phyloP scores from a whole-genome alignment of 2,888 invertebrate species.

The Vannuccia rotundouncinata region DNA sequence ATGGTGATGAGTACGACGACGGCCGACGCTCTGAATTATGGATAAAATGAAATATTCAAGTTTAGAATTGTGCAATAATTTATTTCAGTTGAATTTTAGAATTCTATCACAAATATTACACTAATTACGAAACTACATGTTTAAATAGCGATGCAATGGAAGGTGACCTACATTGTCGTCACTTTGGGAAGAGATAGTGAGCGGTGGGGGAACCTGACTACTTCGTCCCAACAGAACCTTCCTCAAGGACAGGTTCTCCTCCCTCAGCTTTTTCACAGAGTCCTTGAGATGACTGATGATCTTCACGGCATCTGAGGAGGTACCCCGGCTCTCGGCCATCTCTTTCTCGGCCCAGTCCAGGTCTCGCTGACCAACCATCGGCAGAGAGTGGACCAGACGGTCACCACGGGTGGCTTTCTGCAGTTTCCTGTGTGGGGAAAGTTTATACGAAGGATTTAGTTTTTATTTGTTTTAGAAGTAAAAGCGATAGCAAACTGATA shows the following conservation, averaged over 20 bases:
- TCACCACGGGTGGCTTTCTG: neutral
- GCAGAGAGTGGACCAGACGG: neutral
- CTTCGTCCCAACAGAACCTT: conserved; percentile 31
- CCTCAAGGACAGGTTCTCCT: conserved; percentile 28
- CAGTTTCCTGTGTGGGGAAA: neutral
- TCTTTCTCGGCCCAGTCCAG: neutral
- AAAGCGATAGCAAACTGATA: too few species aligned
- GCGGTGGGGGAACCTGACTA: neutral
- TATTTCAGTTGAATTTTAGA: too few species aligned
- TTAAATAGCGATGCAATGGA: too few species aligned
- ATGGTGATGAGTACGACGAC: too few species aligned
- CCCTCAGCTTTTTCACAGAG: neutral
- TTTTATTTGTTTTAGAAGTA: too few species aligned
- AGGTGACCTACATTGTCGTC: neutral
- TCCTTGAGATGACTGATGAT: neutral
- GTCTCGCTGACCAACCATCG: neutral
- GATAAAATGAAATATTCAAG: too few species aligned
- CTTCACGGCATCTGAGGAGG: neutral
- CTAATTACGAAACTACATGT: too few species aligned
- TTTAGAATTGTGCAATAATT: too few species aligned
- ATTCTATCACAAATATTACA: too few species aligned
- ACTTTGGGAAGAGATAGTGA: neutral
- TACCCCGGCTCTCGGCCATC: too few species aligned
- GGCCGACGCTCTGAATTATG: too few species aligned
- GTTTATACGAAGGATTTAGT: too few species aligned